Evolutionary conservation across 2,113 vertebrate species (phyloP), one percentile per base, ranked within the genome.

Genomic region (Nanorana parkeri): DNA sequence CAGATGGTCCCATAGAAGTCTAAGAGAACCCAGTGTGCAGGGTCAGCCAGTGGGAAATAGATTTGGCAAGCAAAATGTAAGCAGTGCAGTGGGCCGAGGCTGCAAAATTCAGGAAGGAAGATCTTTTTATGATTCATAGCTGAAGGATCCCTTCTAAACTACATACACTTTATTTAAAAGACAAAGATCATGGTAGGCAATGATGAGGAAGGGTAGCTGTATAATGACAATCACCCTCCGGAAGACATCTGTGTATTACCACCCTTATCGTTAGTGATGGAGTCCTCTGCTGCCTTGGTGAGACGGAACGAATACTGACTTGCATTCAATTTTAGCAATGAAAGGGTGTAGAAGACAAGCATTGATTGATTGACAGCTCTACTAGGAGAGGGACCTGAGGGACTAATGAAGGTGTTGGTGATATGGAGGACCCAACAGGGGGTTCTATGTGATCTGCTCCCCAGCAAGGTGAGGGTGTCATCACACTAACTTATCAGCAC

Each of bases 401-500:
- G 29, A 61, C 41, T 28, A 15, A 32, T 41, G 28, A 54, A 60
- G 68, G 79, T 81, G 51, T 56, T 41, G 52, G 80, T 61, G 80
- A 83, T 65, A 68, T 29, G 6, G 52, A 64, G 28, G 71, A 76
- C 80, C 80, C 80, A 83, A 29, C 80, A 76, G 80, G 78, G 80
- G 80, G 80, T 83, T 20, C 52, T 68, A 61, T 41, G 64, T 68
- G 58, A 47, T 65, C 63, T 41, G 69, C 17, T 23, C 52, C 80
- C 80, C 71, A 68, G 71, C 80, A 68, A 75, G 80, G 80, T 75
- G 71, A 60, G 61, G 54, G 80, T 83, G 80, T 83, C 60, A 83
- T 83, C 80, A 76, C 80, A 76, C 80, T 60, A 83, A 76, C 72
- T 47, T 83, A 52, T 83, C 80, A 83, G 80, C 71, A 36, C 80